Evolutionary conservation across 2,113 vertebrate genomes (phyloP).

Genomic region (Syngnathus floridae): DNA sequence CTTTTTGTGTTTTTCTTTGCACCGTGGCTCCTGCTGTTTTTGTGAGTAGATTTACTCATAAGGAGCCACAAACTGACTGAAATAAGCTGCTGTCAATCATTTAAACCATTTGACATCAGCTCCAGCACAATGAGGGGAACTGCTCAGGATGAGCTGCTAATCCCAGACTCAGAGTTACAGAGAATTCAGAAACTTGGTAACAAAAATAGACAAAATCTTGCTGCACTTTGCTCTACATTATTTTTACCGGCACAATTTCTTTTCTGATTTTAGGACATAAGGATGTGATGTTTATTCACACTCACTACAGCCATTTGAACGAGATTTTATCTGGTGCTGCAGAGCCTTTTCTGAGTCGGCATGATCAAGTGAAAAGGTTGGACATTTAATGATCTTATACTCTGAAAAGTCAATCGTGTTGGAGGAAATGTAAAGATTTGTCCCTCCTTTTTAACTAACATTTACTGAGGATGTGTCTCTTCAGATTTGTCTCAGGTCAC

Average conservation of each 20-base stretch:
- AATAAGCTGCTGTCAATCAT: constrained; percentile 52
- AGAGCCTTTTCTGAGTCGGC: constrained; percentile 24
- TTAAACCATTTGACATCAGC: constrained; percentile 52
- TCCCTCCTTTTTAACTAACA: neutral
- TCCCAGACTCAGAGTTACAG: constrained; percentile 67
- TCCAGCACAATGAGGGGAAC: constrained; percentile 30
- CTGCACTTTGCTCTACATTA: neutral
- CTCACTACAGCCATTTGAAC: constrained; percentile 63
- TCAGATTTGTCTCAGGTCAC: constrained; percentile 48
- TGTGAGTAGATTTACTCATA: constrained; percentile 59
- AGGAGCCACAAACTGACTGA: constrained; percentile 56
- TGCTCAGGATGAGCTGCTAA: constrained; percentile 59
- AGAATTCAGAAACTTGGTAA: constrained; percentile 63
- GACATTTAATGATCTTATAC: neutral
- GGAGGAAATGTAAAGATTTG: neutral
- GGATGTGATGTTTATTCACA: constrained; percentile 69
- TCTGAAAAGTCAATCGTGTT: neutral
- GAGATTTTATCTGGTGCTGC: constrained; percentile 43
- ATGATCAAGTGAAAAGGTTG: constrained; percentile 39
- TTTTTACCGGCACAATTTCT: neutral
- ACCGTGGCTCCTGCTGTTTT: constrained; percentile 4
- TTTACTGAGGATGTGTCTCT: neutral
- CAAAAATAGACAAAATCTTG: constrained; percentile 2
- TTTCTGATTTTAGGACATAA: constrained; percentile 50
- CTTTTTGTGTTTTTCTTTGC: neutral